Base-by-base conservation (phyloP, 2,888 invertebrate species). In the Aromia moschata region DNA sequence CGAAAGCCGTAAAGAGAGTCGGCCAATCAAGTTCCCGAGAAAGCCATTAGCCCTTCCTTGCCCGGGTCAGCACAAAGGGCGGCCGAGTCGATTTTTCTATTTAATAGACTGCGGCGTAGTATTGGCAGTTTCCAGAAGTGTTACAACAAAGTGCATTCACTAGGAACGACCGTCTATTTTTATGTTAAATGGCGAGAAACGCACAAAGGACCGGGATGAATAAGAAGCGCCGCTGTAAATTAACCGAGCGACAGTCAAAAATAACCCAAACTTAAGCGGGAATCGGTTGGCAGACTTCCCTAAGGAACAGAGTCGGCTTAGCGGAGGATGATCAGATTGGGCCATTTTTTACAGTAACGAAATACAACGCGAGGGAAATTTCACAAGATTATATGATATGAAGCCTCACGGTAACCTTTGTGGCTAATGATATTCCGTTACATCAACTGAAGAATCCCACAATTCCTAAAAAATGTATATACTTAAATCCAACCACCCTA, bases 221-320 rank as follows among this genome's bases (percentile, higher is more conserved):
- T 56, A 53, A 40, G 53, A 60, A 56, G 60, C 60, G 60, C 60
- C 60, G 56, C 46, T 56, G 60, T 60, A 60, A 60, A 60, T 56
- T 46, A 53, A 14, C 33, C 33, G 47, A 52, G 37, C 56, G 60
- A 60, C 56, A 53, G 54, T 51, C 55, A 5, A 54, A 54, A 58
- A 41, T 36, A 37, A 49, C 33, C 37, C 37, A 38, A 16, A 30
- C 40, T 51, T 51, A 51, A 46, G 25, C 17, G 20, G 57, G 45
- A 14, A 25, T 44, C 45, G 44, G 44, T 38, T 55, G 55, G 56
- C 56, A 41, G 47, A 40, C 41, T 47, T 18, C 37, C 40, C 25
- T n/a, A 10, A 14, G 11, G 40, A 7, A 18, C 56, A 56, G 33
- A n/a, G 30, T 20, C 30, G 51, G 38, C 14, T 49, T n/a, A n/a